Base-by-base conservation (phyloP, 1,140 invertebrate species). In the Cotesia typhae region DNA sequence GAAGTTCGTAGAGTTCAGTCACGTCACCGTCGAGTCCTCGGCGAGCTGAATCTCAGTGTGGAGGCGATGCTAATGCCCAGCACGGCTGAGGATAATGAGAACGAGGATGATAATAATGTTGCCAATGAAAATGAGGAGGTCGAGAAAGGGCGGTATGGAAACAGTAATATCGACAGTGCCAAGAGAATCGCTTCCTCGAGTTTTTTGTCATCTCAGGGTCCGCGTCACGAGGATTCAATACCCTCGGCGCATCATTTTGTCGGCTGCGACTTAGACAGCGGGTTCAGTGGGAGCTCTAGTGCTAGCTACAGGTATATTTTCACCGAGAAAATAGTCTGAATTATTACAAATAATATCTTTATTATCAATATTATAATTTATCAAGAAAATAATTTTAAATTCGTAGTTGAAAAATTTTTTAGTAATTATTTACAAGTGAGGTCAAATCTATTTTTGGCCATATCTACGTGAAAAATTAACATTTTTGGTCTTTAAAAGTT, bases 61-160 rank as follows among this genome's bases (percentile, higher is more conserved):
- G 95, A 96, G 85, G 93, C 93, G 57, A 95, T 96, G 94, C 84
- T 95, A 66, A 95, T 95, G 93, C 94, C 93, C 10, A 88, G 87
- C 57, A 84, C 85, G 75, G 79, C 75, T 52, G 86, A 85, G 61
- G 83, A 81, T 37, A 85, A 83, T 67, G 85, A 83, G 64, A 84
- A 87, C 61, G 84, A 85, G 3, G 84, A 86, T 59, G 77, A 86
- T 47, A 86, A 86, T 75, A 83, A 66, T 28, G 14, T n/a, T 17
- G 61, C n/a, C 20, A 61, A 85, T 66, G 84, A 88, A 57, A 80
- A 87, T 80, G 76, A 84, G 84, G 80, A 79, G 83, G 89, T 84
- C 85, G 90, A 41, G 14, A 65, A 2, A 14, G 37, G 63, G 14
- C 63, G 47, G 28, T 17, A 17, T n/a, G 14, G 12, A 6, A 65